Conservation (phyloP, 1,140 invertebrate species). For the Anagrus nilaparvatae region DNA sequence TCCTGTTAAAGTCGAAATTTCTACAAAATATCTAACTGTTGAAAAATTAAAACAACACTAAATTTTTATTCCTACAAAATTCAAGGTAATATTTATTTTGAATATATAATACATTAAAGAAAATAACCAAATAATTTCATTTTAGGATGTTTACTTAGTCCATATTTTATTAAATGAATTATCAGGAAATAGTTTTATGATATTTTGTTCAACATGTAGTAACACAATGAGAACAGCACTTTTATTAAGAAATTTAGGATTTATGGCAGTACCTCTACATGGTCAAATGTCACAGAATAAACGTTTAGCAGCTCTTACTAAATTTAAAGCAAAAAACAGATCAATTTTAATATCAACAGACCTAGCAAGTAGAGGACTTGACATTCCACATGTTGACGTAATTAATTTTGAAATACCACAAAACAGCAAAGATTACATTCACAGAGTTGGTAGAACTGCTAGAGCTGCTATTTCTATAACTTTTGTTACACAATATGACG, state of each 20-base stretch:
- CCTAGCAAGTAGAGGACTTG: constrained; percentile 91
- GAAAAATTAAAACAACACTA: constrained; percentile 92
- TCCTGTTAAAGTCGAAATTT: constrained; percentile 91
- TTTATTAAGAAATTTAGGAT: constrained; percentile 74
- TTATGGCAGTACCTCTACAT: constrained; percentile 87
- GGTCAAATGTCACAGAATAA: constrained; percentile 95
- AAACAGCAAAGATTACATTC: constrained; percentile 90
- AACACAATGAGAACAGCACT: constrained; percentile 81
- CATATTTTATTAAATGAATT: constrained; percentile 87
- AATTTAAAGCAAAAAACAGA: constrained; percentile 79
- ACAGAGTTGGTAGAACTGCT: constrained; percentile 89
- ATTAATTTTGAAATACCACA: constrained; percentile 94
- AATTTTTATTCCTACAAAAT: constrained; percentile 89
- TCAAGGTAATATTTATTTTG: constrained; percentile 53
- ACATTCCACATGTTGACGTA: constrained; percentile 95
- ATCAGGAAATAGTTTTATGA: constrained; percentile 93
- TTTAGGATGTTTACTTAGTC: constrained; percentile 89
- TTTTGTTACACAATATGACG: constrained; percentile 85
- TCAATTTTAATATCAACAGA: constrained; percentile 91
- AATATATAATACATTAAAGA: not conserved
- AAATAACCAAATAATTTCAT: not conserved
- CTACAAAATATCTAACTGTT: constrained; percentile 94
- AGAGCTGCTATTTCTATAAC: constrained; percentile 81
- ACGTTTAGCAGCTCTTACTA: constrained; percentile 76
- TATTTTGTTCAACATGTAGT: constrained; percentile 90